Evolutionary conservation across 2,888 invertebrate genomes (phyloP).

Genomic region (Pollenia griseotomentosa): DNA sequence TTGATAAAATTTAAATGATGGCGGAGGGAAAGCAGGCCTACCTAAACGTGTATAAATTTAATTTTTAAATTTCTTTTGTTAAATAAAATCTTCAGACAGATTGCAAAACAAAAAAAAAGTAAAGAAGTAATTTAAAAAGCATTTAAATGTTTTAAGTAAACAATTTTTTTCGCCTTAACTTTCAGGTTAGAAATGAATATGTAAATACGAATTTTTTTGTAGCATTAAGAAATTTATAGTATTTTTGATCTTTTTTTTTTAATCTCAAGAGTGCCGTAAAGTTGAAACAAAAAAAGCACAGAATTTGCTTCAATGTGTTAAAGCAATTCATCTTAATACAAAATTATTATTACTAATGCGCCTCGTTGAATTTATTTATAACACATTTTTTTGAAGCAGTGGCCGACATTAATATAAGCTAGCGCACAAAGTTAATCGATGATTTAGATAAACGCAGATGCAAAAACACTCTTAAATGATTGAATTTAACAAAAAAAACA

Average conservation of each 20-base stretch:
- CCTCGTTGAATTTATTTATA: conserved; percentile 41
- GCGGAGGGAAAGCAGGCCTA: neutral
- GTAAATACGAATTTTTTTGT: neutral
- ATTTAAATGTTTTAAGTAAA: conserved; percentile 18
- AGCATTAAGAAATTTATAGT: neutral
- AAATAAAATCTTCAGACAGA: conserved; percentile 5
- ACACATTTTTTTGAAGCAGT: neutral
- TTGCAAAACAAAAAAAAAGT: neutral
- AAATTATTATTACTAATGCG: conserved; percentile 69
- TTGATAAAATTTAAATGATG: conserved; percentile 28
- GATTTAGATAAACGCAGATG: no score
- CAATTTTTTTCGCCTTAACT: neutral
- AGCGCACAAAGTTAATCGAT: no score
- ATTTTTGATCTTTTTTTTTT: neutral
- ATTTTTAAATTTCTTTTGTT: conserved; percentile 24
- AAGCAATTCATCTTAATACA: conserved; percentile 45
- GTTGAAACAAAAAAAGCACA: neutral
- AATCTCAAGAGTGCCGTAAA: conserved; percentile 4
- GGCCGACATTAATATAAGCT: no score
- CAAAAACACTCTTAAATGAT: no score
- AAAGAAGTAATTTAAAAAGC: neutral
- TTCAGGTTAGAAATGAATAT: conserved; percentile 4
- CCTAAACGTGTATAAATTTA: neutral
- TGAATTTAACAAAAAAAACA: no score
- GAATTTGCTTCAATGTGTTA: neutral